phyloP scores from a whole-genome alignment of 2,797 vertebrate species.

The Anguilla pacifica region DNA sequence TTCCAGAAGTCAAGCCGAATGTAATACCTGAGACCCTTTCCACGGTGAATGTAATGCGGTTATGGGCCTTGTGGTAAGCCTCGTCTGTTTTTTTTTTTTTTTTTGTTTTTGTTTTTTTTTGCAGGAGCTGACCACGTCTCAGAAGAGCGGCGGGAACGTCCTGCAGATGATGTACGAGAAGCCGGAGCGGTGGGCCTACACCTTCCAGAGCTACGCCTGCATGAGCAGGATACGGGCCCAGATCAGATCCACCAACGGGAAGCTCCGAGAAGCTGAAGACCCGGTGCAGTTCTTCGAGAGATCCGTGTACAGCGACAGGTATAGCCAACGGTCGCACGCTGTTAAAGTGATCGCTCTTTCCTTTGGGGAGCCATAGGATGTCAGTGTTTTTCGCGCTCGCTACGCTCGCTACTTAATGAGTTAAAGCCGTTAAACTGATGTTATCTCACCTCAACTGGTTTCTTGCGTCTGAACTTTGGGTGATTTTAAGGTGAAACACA shows the following conservation, averaged over 20 bases:
- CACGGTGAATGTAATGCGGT: neutral
- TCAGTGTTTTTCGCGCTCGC: too few relatives aligned
- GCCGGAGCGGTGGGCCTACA: conserved; percentile 91
- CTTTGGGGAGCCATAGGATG: too few relatives aligned
- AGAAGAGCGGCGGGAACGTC: conserved; percentile 87
- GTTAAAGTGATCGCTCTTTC: too few relatives aligned
- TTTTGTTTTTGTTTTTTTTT: too few relatives aligned
- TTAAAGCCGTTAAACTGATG: too few relatives aligned
- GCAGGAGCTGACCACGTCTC: conserved; percentile 85
- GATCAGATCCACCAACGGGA: conserved; percentile 74
- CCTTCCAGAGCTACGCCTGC: conserved; percentile 91
- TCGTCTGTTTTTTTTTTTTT: too few relatives aligned
- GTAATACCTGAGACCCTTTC: neutral
- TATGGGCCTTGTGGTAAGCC: neutral
- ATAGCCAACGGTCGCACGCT: neutral
- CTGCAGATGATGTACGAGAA: conserved; percentile 93
- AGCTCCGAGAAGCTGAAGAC: conserved; percentile 69
- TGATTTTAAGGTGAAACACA: too few relatives aligned
- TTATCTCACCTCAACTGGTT: too few relatives aligned
- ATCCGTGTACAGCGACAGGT: conserved; percentile 96
- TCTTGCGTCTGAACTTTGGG: too few relatives aligned
- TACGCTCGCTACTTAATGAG: too few relatives aligned
- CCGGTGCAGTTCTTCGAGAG: conserved; percentile 89
- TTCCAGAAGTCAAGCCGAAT: neutral
- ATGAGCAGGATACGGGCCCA: conserved; percentile 89